A percentile compares a stretch with the other conserved stretches of the same genome.
Evolutionary conservation across 2,113 vertebrate genomes (phyloP).

Genomic region (Pseudorectes ferrugineus): DNA sequence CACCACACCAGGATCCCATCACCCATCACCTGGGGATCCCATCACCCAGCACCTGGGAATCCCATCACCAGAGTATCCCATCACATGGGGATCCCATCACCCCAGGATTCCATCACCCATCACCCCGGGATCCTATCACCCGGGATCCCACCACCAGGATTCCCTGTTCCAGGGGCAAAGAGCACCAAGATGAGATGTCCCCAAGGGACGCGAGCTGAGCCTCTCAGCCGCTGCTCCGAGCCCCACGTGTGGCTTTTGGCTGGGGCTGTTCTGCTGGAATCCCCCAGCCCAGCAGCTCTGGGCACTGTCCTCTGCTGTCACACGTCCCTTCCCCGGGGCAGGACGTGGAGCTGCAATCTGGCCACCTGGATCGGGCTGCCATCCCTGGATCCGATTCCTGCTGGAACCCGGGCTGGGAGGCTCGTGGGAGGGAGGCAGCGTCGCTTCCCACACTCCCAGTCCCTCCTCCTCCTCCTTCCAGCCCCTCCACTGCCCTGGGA

Average conservation of each 20-base stretch:
- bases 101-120: background rate
- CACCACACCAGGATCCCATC: background rate
- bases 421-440: background rate
- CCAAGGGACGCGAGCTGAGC: background rate
- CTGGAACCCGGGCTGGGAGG: background rate
- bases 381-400: background rate
- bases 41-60: no score
- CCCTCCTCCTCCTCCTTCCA: background rate
- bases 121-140: no score
- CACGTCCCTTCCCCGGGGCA: background rate
- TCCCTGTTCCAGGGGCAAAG: background rate
- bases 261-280: background rate
- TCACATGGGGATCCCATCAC: background rate
- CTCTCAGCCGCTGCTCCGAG: background rate
- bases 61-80: rapidly evolving
- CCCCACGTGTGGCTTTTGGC: background rate
- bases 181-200: background rate
- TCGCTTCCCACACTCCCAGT: background rate
- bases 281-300: background rate
- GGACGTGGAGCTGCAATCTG: background rate
- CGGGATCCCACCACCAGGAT: background rate
- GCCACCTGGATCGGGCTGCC: background rate
- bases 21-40: background rate
- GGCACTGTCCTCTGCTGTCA: background rate
- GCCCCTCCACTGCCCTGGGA: rapidly evolving